These are phyloP conservation scores for Eupithecia subfuscata DNA, from an alignment of 2,888 invertebrate genomes.

Conservation along the genomic window DNA sequence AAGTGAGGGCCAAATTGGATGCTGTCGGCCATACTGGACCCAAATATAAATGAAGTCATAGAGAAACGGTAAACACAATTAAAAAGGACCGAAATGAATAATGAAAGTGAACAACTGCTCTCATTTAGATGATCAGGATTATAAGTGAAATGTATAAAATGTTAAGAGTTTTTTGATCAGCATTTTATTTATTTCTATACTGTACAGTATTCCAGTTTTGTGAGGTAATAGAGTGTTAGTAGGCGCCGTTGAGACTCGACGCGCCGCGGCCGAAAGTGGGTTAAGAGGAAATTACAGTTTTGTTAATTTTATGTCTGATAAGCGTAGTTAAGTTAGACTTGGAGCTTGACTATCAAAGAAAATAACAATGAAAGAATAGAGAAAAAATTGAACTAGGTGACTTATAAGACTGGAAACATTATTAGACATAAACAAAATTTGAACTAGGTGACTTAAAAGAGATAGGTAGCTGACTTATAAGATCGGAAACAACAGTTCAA, in stretches of 20 bases:
- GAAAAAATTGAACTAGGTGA: neutral
- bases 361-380: no score
- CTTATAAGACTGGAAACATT: neutral
- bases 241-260: neutral
- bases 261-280: neutral
- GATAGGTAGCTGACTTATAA: no score
- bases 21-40: conserved; percentile 62
- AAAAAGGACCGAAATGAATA: conserved; percentile 70
- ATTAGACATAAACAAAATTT: no score
- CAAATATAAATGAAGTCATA: conserved; percentile 72
- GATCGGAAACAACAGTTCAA: neutral
- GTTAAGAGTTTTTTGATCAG: no score
- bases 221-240: neutral
- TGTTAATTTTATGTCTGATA: neutral
- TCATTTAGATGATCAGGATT: conserved; percentile 16
- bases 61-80: conserved; percentile 71
- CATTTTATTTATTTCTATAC: neutral
- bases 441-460: neutral
- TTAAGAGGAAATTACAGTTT: neutral
- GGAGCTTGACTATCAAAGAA: no score
- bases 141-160: neutral
- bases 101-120: conserved; percentile 53
- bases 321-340: no score
- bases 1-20: conserved; percentile 73
- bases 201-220: neutral